Conservation (phyloP, 2,888 invertebrate genomes). For the Melinaea menophilus region DNA sequence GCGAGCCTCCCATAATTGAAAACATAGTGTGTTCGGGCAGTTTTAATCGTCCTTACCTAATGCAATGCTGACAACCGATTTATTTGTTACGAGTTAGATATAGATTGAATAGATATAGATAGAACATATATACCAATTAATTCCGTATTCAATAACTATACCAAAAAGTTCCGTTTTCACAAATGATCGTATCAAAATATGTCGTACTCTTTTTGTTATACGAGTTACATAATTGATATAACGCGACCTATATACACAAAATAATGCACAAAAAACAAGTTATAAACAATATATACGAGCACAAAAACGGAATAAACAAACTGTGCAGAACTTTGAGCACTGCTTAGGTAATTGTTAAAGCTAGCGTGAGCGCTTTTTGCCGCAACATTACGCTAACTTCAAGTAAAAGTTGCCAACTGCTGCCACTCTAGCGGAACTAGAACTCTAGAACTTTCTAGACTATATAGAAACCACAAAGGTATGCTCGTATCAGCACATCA, state of each 20-base stretch:
- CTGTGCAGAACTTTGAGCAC: constrained; percentile 55
- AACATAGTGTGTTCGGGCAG: constrained; percentile 69
- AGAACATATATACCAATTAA: background rate
- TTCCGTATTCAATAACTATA: no score
- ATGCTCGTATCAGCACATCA: constrained; percentile 67
- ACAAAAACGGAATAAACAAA: constrained; percentile 57
- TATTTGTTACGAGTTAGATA: constrained; percentile 36
- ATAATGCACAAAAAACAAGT: constrained; percentile 18
- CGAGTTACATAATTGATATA: background rate
- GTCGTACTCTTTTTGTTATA: background rate
- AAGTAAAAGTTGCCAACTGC: constrained; percentile 65
- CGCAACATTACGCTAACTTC: constrained; percentile 71
- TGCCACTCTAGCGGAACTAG: constrained; percentile 56
- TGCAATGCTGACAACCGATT: constrained; percentile 42
- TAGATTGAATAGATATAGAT: constrained; percentile 21
- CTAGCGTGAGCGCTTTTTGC: constrained; percentile 74
- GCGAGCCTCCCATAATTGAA: constrained; percentile 75
- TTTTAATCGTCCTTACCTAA: constrained; percentile 70
- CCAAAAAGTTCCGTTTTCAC: no score
- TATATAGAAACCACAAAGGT: constrained; percentile 72
- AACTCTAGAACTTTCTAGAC: constrained; percentile 61
- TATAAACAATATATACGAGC: constrained; percentile 32
- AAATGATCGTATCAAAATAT: no score
- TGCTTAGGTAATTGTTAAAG: constrained; percentile 77
- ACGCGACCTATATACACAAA: background rate